phyloP scores from a whole-genome alignment of 2,888 invertebrate species.

The Macaria notata region DNA sequence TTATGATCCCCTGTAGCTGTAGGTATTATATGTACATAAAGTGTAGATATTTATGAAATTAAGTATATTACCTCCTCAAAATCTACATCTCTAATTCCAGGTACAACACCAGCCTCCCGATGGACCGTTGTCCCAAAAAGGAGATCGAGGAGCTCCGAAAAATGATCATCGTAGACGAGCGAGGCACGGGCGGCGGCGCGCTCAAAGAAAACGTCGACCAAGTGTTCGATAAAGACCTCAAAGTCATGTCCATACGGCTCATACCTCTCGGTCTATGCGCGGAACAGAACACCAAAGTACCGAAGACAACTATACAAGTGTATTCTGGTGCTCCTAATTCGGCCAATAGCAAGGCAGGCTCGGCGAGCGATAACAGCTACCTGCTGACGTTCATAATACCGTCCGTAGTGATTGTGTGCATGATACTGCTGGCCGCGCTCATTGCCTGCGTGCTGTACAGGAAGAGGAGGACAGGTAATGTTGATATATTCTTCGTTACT shows the following conservation, averaged over 20 bases:
- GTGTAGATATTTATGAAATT: too few relatives aligned
- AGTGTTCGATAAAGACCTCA: slow-evolving; percentile 87
- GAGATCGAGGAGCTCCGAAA: slow-evolving; percentile 88
- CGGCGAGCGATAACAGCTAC: slow-evolving; percentile 65
- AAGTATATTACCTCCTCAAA: too few relatives aligned
- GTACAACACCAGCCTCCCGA: slow-evolving; percentile 90
- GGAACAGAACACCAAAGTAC: slow-evolving; percentile 67
- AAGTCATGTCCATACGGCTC: slow-evolving; percentile 84
- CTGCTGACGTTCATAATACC: slow-evolving; percentile 94
- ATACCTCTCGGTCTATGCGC: slow-evolving; percentile 84
- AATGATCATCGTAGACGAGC: slow-evolving; percentile 86
- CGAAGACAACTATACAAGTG: slow-evolving; percentile 49
- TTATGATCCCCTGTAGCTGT: too few relatives aligned
- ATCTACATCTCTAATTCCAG: slow-evolving; percentile 40
- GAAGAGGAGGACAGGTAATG: slow-evolving; percentile 91
- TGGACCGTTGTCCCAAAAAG: slow-evolving; percentile 88
- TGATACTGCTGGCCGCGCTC: slow-evolving; percentile 93
- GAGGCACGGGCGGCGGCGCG: slow-evolving; percentile 55
- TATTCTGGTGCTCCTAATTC: slow-evolving; percentile 48
- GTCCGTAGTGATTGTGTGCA: slow-evolving; percentile 92
- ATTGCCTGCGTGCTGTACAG: slow-evolving; percentile 95
- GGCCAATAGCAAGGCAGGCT: slow-evolving; percentile 57
- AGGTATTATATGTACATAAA: too few relatives aligned
- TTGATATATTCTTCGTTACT: too few relatives aligned
- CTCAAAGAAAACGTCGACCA: slow-evolving; percentile 82